Evolutionary conservation across 2,113 vertebrate genomes (phyloP).

Genomic region (Elachura formosa): DNA sequence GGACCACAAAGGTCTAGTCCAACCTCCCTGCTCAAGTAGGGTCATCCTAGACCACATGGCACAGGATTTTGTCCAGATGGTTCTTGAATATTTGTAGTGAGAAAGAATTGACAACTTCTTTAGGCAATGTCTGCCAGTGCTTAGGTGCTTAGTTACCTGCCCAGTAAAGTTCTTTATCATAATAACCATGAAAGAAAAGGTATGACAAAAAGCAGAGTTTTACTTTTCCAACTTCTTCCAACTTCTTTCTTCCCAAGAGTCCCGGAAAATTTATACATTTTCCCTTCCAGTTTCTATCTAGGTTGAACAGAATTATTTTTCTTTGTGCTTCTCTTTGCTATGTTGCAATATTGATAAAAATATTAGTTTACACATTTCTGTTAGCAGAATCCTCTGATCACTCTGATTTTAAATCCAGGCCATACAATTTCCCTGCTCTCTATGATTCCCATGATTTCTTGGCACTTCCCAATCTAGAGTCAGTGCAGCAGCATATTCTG

Average conservation of each 20-base stretch:
- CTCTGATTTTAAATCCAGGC: neutral
- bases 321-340: neutral
- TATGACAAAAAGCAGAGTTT: neutral
- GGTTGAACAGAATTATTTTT: neutral
- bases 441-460: neutral
- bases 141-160: neutral
- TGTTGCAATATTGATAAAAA: neutral
- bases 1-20: neutral
- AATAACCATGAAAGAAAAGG: neutral
- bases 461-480: neutral
- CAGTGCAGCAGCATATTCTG: neutral
- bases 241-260: neutral
- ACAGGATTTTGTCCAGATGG: neutral
- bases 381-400: neutral
- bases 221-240: neutral
- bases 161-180: neutral
- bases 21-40: neutral
- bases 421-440: neutral
- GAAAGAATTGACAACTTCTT: neutral
- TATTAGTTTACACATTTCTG: neutral
- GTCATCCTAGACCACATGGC: no score
- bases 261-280: neutral
- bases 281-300: neutral
- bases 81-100: neutral
- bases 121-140: neutral